Base-by-base conservation (phyloP, 1,140 invertebrate genomes). In the Neodiprion lecontei region DNA sequence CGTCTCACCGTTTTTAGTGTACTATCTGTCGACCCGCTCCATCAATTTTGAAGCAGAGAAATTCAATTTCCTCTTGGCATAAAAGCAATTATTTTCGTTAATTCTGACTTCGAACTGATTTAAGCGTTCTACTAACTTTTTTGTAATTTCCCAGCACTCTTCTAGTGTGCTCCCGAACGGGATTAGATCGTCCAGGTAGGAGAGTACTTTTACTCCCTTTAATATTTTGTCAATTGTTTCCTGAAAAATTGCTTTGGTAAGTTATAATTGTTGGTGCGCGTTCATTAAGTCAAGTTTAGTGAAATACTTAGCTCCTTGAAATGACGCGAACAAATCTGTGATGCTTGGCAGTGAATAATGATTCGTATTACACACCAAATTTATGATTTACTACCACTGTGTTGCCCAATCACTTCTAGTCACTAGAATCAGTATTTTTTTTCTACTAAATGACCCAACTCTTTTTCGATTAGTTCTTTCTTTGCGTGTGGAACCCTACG, bases 281-380 rank as follows among this genome's bases (percentile, higher is more conserved):
- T 61, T 23, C 14, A 14, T 69, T n/a, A 77, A 69, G 72, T 78
- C 78, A 28, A 79, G 70, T 71, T 76, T 80, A n/a, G 61, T 79
- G 49, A 79, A 80, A 14, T 17, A 65, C 28, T 79, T 47, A 12
- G 78, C 78, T 10, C 75, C 75, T 70, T 73, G 71, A 50, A 79
- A 77, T 48, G 11, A 40, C n/a, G 69, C 72, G 73, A 79, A 79
- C 5, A 79, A 47, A 17, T 79, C 78, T 21, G 79, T 76, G 28
- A 79, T 74, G 48, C 70, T 71, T 50, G 79, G 78, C 40, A 79
- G 48, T 40, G 79, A 78, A 67, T 79, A 79, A 17, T 70, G 61
- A 61, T 76, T 67, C 17, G 68, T 48, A 73, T 73, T 40, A 10
- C 79, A 50, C 28, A 49, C 48, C 14, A 48, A 72, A 75, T 80